These are phyloP conservation scores for Pecten maximus DNA, from an alignment of 2,888 invertebrate species.

Conservation along the genomic window DNA sequence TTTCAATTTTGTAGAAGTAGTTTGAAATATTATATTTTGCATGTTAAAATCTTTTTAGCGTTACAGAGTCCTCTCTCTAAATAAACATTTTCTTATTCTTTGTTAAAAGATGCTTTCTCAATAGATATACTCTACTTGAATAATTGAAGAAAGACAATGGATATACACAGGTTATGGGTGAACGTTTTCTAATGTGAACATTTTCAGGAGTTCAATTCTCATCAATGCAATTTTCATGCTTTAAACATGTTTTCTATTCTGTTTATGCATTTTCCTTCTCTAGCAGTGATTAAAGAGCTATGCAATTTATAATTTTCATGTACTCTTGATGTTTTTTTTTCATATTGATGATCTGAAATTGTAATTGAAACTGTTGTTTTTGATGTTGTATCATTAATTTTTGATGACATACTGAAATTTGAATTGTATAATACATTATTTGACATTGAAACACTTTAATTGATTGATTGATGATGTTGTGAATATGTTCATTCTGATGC, in stretches of 20 bases:
- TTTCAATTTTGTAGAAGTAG: not conserved
- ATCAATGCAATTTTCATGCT: conserved; percentile 35
- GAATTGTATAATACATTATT: not conserved
- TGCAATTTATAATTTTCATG: conserved; percentile 22
- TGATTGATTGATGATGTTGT: conserved; percentile 31
- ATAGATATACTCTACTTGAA: not conserved
- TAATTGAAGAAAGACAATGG: conserved; percentile 33
- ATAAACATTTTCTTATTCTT: not conserved
- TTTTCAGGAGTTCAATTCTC: conserved; percentile 30
- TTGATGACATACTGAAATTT: conserved; percentile 23
- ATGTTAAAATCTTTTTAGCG: not conserved
- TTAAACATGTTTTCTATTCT: conserved; percentile 25
- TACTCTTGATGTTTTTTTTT: not conserved
- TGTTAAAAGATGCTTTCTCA: not conserved
- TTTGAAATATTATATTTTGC: not conserved
- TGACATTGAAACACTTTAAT: conserved; percentile 7
- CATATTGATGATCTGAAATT: not conserved
- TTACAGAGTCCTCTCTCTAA: not conserved
- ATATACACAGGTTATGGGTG: conserved; percentile 28
- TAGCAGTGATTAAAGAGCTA: conserved; percentile 24
- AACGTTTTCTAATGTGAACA: conserved; percentile 35
- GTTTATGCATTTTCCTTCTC: conserved; percentile 28
- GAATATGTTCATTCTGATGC: conserved; percentile 35
- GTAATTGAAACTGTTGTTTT: not conserved
- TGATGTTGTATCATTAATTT: conserved; percentile 30